Conservation (phyloP, 2,113 vertebrate genomes). For the Cichladusa arquata region DNA sequence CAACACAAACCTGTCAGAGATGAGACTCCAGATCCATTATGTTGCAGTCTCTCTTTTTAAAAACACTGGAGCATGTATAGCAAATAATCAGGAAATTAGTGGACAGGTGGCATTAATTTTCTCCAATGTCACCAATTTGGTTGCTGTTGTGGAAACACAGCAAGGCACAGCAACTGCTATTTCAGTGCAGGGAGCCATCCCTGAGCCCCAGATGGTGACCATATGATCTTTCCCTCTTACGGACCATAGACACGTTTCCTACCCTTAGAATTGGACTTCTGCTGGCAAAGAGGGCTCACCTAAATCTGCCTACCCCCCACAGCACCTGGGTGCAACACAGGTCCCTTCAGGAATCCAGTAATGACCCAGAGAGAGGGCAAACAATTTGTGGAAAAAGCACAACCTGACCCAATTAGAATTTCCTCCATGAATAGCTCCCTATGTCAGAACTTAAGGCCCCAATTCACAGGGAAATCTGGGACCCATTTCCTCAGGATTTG, state of each 20-base stretch:
- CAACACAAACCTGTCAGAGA: not conserved
- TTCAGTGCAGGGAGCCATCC: slow-evolving; percentile 2
- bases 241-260: not conserved
- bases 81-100: slow-evolving; percentile 34
- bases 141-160: slow-evolving; percentile 41
- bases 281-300: not conserved
- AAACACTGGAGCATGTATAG: not conserved
- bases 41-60: not conserved
- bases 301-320: not conserved
- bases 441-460: slow-evolving; percentile 58
- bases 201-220: slow-evolving; percentile 49
- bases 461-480: slow-evolving; percentile 62
- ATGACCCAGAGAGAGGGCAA: slow-evolving; percentile 51
- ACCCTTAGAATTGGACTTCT: slow-evolving; percentile 3
- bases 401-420: slow-evolving; percentile 47
- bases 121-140: slow-evolving; percentile 27
- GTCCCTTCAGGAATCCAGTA: slow-evolving; percentile 40
- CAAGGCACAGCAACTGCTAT: slow-evolving; percentile 16
- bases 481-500: slow-evolving; percentile 61
- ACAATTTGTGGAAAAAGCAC: slow-evolving; percentile 53
- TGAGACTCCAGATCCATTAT: not conserved
- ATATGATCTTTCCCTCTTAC: slow-evolving; percentile 27
- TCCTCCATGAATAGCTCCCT: slow-evolving; percentile 56
- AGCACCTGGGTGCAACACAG: slow-evolving; percentile 36
- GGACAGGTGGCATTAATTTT: slow-evolving; percentile 42